Conservation (phyloP, 2,113 vertebrate genomes). For the Crotalus tigris region DNA sequence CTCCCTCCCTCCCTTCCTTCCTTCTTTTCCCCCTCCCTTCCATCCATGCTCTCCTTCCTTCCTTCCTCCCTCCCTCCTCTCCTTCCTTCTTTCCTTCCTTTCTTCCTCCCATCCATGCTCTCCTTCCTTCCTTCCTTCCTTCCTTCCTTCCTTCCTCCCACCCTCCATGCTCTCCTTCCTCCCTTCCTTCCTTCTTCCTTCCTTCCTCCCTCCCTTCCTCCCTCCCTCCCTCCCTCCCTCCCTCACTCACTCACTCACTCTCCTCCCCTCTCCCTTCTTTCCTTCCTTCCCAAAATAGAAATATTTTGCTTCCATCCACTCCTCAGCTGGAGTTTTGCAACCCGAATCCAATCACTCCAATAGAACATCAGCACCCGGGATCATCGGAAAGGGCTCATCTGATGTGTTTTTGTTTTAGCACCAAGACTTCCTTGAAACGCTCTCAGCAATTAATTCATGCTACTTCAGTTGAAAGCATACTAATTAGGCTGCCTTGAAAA, state of each 20-base stretch:
- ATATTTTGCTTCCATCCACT: not conserved
- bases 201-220: rapidly evolving
- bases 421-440: conserved; percentile 51
- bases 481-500: conserved; percentile 64
- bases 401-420: conserved; percentile 50
- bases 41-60: too few relatives aligned
- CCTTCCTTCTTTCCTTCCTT: too few relatives aligned
- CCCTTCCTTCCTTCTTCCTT: too few relatives aligned
- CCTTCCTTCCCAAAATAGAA: not conserved
- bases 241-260: rapidly evolving
- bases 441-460: conserved; percentile 65
- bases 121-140: rapidly evolving
- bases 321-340: not conserved
- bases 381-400: conserved; percentile 52
- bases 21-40: too few relatives aligned
- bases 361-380: conserved; percentile 45
- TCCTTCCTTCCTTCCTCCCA: too few relatives aligned
- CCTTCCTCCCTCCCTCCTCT: too few relatives aligned
- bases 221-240: rapidly evolving
- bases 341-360: not conserved
- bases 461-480: conserved; percentile 68
- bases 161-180: too few relatives aligned
- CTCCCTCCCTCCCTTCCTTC: too few relatives aligned
- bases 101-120: too few relatives aligned
- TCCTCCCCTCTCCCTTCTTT: rapidly evolving